Conservation (phyloP, 1,140 invertebrate genomes). For the Eciton burchellii region DNA sequence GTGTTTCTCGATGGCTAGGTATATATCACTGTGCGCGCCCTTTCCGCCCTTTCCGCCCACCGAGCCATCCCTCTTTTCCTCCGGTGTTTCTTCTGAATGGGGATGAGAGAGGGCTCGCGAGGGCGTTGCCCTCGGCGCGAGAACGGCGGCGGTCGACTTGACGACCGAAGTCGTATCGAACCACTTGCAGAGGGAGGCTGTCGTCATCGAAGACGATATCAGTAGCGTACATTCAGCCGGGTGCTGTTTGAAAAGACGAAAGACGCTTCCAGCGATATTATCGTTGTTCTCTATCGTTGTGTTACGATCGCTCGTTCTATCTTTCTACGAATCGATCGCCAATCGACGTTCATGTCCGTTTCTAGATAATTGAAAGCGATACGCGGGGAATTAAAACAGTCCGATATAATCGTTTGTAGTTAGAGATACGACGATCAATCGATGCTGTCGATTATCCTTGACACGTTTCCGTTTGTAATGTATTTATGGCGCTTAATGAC, state of each 20-base stretch:
- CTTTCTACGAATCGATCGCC: neutral
- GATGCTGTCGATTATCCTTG: neutral
- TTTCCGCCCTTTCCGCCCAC: conserved; percentile 53
- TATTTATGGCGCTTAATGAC: neutral
- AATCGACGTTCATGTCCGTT: neutral
- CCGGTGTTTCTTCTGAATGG: conserved; percentile 70
- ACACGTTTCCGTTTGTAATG: neutral
- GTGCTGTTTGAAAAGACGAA: neutral
- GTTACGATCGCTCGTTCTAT: neutral
- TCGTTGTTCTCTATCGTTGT: neutral
- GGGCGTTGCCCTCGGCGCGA: conserved; percentile 72
- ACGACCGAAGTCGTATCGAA: conserved; percentile 70
- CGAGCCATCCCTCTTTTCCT: conserved; percentile 56
- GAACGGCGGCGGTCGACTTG: conserved; percentile 69
- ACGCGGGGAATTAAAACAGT: neutral
- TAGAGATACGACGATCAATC: neutral
- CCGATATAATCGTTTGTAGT: neutral
- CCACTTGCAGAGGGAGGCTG: conserved; percentile 59
- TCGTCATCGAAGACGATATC: conserved; percentile 53
- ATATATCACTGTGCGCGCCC: conserved; percentile 32
- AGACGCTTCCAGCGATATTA: too few species aligned
- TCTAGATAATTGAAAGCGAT: neutral
- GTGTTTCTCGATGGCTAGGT: neutral
- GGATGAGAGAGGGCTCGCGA: conserved; percentile 69
- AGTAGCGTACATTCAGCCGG: neutral